phyloP scores from a whole-genome alignment of 2,113 vertebrate species.

The Struthio camelus region DNA sequence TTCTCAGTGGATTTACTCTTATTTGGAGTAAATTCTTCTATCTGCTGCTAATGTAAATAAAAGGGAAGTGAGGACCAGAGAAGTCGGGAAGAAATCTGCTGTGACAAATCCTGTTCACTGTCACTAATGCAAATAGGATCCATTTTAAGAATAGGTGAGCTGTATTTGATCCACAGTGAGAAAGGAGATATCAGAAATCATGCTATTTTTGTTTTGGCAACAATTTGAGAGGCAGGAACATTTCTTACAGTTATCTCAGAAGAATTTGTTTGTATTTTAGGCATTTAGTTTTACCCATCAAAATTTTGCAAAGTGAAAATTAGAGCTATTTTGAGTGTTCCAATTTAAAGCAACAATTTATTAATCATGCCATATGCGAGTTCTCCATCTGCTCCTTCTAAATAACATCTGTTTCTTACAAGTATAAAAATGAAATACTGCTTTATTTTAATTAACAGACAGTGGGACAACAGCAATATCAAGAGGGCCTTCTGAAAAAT shows the following conservation, averaged over 20 bases:
- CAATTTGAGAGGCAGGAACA: background rate
- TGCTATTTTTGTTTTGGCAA: background rate
- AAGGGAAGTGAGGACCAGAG: background rate
- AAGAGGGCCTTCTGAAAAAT: background rate
- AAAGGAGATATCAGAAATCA: background rate
- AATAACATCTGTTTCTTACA: constrained; percentile 62
- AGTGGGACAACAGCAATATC: constrained; percentile 3
- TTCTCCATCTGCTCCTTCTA: constrained; percentile 57
- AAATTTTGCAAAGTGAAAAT: constrained; percentile 8
- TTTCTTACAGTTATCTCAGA: background rate
- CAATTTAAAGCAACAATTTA: constrained; percentile 31
- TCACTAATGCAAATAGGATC: background rate
- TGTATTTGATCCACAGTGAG: background rate
- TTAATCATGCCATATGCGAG: constrained; percentile 22
- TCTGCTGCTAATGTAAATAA: background rate
- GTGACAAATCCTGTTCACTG: background rate
- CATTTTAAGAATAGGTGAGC: background rate
- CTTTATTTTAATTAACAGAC: constrained; percentile 3
- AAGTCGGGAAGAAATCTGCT: background rate
- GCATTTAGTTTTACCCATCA: background rate
- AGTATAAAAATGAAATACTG: constrained; percentile 21
- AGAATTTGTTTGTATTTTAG: background rate
- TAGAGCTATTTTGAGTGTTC: constrained; percentile 11
- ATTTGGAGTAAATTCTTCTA: background rate
- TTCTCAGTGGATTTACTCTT: background rate